These are phyloP conservation scores for Caenorhabditis latens DNA, from an alignment of 1,140 invertebrate species.

Conservation along the genomic window DNA sequence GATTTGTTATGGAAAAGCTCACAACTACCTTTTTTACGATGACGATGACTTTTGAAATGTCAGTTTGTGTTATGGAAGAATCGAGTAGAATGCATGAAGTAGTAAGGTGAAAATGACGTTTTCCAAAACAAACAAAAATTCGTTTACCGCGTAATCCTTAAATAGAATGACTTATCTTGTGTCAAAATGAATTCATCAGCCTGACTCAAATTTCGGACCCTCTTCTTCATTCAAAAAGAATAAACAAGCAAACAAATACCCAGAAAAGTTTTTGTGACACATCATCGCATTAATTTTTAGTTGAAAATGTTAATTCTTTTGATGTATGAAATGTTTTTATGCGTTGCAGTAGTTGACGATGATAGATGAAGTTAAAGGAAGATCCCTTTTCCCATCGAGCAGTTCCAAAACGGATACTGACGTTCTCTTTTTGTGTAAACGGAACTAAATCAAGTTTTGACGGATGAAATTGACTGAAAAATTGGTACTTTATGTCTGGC, in stretches of 20 bases:
- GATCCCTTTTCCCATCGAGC: neutral
- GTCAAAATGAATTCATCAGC: too few species aligned
- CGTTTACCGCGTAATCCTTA: neutral
- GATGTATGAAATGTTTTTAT: constrained; percentile 25
- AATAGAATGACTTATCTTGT: neutral
- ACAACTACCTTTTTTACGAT: neutral
- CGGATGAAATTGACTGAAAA: neutral
- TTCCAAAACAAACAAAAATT: neutral
- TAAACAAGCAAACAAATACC: too few species aligned
- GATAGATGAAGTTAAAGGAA: constrained; percentile 18
- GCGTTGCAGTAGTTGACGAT: constrained; percentile 35
- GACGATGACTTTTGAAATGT: constrained; percentile 11
- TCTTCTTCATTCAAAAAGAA: too few species aligned
- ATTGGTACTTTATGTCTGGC: neutral
- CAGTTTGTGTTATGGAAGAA: constrained; percentile 1
- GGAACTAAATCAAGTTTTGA: constrained; percentile 1
- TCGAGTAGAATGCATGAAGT: neutral
- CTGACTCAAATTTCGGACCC: too few species aligned
- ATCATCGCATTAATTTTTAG: neutral
- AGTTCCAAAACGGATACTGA: neutral
- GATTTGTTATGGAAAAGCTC: constrained; percentile 9
- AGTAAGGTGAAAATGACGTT: constrained; percentile 2
- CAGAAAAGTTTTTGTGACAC: neutral
- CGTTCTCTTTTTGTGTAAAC: neutral
- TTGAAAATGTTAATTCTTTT: constrained; percentile 35